Evolutionary conservation across 2,888 invertebrate genomes (phyloP).

Genomic region (Ischnura elegans): DNA sequence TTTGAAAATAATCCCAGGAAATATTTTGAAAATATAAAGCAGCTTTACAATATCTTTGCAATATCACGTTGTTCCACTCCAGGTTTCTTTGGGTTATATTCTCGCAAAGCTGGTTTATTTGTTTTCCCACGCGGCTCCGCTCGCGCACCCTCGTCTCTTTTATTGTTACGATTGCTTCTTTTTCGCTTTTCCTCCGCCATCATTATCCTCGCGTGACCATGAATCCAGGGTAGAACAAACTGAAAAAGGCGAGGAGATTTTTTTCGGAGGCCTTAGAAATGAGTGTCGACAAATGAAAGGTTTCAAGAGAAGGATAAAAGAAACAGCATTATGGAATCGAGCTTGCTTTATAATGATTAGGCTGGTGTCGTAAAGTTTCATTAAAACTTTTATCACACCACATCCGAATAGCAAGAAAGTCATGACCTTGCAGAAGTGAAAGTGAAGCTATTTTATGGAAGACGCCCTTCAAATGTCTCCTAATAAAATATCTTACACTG

Average conservation of each 20-base stretch:
- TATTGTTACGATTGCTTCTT: background rate
- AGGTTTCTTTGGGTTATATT: background rate
- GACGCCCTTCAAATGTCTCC: background rate
- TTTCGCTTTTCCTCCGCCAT: constrained; percentile 12
- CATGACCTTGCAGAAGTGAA: background rate
- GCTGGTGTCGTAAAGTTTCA: constrained; percentile 28
- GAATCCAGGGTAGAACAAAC: constrained; percentile 11
- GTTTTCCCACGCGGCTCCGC: background rate
- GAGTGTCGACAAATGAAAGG: constrained; percentile 58
- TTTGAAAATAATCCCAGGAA: background rate
- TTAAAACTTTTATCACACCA: constrained; percentile 41
- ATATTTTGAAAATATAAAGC: background rate
- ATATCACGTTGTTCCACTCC: background rate
- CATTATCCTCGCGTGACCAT: constrained; percentile 59
- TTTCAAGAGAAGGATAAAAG: constrained; percentile 36
- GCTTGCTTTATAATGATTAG: constrained; percentile 40
- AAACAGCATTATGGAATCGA: constrained; percentile 20
- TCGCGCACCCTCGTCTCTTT: constrained; percentile 19
- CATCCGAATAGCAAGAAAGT: background rate
- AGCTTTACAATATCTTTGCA: background rate
- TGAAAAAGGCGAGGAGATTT: constrained; percentile 5
- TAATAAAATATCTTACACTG: no score
- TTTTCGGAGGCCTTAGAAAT: constrained; percentile 57
- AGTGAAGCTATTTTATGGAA: no score
- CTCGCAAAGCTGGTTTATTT: background rate